Evolutionary conservation across 2,888 invertebrate genomes (phyloP).

Genomic region (Phorcus lineatus): DNA sequence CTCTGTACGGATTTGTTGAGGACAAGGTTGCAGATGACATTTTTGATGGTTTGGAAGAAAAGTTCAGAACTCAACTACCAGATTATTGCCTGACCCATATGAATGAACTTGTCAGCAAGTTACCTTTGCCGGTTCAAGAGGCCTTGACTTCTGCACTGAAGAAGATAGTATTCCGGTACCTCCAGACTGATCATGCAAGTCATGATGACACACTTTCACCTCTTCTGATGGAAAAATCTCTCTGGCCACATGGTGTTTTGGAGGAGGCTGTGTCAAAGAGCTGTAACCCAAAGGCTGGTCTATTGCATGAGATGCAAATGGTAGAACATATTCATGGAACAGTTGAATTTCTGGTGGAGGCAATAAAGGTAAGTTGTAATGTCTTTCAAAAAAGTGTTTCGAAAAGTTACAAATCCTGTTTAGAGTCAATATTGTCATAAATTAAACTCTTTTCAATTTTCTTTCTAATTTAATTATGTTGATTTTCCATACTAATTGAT

Average conservation of each 20-base stretch:
- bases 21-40: slow-evolving; percentile 24
- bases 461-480: too few relatives aligned
- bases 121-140: background rate
- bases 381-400: too few relatives aligned
- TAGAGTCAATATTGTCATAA: too few relatives aligned
- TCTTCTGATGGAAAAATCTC: slow-evolving; percentile 35
- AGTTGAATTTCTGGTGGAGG: slow-evolving; percentile 31
- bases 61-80: slow-evolving; percentile 34
- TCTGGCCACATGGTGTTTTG: slow-evolving; percentile 42
- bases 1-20: slow-evolving; percentile 21
- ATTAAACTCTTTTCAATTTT: too few relatives aligned
- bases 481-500: too few relatives aligned
- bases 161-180: background rate
- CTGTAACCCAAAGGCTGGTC: background rate
- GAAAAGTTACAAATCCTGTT: too few relatives aligned
- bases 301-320: background rate
- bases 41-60: slow-evolving; percentile 41
- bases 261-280: background rate
- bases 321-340: slow-evolving; percentile 37
- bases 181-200: background rate
- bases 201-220: slow-evolving; percentile 3
- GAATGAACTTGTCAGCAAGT: background rate
- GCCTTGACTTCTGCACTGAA: background rate
- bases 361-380: slow-evolving; percentile 33
- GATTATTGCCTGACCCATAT: slow-evolving; percentile 12